Conservation (phyloP, 2,113 vertebrate species). For the Casuarius casuarius region DNA sequence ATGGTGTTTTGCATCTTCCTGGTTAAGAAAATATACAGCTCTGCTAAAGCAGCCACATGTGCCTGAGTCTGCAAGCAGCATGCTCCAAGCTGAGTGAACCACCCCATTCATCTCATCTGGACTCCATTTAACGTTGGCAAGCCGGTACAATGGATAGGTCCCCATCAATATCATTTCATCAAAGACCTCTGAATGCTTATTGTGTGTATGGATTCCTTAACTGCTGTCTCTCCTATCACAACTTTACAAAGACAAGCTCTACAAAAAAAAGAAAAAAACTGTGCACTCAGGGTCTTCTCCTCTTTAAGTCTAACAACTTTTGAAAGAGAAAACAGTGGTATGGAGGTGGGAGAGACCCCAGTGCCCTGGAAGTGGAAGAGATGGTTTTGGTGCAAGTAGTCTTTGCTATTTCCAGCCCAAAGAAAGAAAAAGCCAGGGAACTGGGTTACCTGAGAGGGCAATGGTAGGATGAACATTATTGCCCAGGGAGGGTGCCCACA, state of each 20-base stretch:
- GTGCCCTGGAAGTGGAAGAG: background rate
- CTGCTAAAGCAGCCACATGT: background rate
- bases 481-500: background rate
- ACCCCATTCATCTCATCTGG: background rate
- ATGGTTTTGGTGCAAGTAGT: background rate
- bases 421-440: background rate
- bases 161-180: background rate
- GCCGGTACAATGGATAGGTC: background rate
- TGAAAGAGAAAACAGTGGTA: background rate
- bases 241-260: background rate
- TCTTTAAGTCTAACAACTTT: background rate
- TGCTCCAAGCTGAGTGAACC: background rate
- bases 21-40: background rate
- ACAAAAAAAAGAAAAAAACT: background rate
- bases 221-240: background rate
- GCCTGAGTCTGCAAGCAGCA: background rate
- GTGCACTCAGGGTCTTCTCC: background rate
- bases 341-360: background rate
- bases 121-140: background rate
- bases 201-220: background rate
- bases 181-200: background rate
- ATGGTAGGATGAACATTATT: background rate
- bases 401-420: background rate
- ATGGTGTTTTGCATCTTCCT: background rate
- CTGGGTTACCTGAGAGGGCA: background rate